Conservation (phyloP, 2,888 invertebrate genomes). For the Oscheius sp. region DNA sequence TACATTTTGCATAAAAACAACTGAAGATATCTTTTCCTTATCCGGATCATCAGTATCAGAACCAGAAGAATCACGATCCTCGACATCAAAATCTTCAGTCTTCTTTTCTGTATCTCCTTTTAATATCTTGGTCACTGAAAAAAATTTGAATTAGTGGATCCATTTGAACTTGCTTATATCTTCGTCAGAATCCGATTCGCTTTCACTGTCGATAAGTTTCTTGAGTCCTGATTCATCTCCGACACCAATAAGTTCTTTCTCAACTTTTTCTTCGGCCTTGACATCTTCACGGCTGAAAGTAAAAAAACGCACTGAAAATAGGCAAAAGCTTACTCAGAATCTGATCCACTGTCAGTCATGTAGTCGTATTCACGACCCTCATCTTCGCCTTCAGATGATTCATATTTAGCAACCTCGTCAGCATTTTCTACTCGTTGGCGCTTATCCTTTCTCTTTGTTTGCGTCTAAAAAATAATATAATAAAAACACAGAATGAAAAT, state of each 20-base stretch:
- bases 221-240: slow-evolving; percentile 90
- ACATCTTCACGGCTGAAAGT: too few species aligned
- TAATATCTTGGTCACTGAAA: slow-evolving; percentile 56
- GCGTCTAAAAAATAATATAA: not conserved
- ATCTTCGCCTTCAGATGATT: slow-evolving; percentile 72
- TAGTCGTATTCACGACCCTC: slow-evolving; percentile 72
- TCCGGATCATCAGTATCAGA: slow-evolving; percentile 75
- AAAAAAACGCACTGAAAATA: too few species aligned
- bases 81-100: slow-evolving; percentile 50
- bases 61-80: slow-evolving; percentile 65
- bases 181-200: slow-evolving; percentile 53
- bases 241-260: slow-evolving; percentile 87
- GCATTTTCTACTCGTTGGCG: slow-evolving; percentile 65
- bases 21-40: slow-evolving; percentile 73
- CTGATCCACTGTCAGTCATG: slow-evolving; percentile 71
- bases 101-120: slow-evolving; percentile 46
- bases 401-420: slow-evolving; percentile 71
- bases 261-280: too few species aligned
- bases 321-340: slow-evolving; percentile 71
- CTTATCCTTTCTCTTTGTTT: slow-evolving; percentile 51
- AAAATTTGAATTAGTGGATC: too few species aligned
- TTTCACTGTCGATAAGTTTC: slow-evolving; percentile 58
- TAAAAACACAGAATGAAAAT: not conserved
- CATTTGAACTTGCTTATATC: slow-evolving; percentile 32
- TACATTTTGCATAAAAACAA: slow-evolving; percentile 61